These are phyloP conservation scores for Xylota segnis DNA, from an alignment of 2,888 invertebrate genomes.

Conservation along the genomic window DNA sequence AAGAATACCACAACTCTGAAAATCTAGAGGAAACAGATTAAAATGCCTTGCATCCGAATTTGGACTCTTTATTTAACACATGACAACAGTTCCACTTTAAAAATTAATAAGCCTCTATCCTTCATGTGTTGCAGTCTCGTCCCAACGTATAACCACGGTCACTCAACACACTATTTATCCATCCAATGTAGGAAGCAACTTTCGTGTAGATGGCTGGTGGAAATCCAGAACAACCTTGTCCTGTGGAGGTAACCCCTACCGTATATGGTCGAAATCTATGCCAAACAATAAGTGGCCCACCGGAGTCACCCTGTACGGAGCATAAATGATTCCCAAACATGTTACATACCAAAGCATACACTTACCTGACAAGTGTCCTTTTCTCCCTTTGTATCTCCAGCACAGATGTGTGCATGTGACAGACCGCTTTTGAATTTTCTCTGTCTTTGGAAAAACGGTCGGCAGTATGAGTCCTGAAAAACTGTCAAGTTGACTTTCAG, in stretches of 20 bases:
- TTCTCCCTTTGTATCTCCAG: conserved; percentile 77
- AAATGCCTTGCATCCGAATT: too few relatives aligned
- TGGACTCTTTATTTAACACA: too few relatives aligned
- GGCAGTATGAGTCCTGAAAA: not conserved
- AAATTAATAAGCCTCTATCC: too few relatives aligned
- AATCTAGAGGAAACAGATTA: too few relatives aligned
- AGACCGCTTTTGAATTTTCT: conserved; percentile 73
- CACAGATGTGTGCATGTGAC: conserved; percentile 79
- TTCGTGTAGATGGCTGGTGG: conserved; percentile 69
- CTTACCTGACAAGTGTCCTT: conserved; percentile 77
- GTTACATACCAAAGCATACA: too few relatives aligned
- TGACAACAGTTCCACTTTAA: too few relatives aligned
- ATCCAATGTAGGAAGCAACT: conserved; percentile 10
- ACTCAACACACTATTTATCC: not conserved
- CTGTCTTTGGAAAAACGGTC: conserved; percentile 18
- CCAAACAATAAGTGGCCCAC: conserved; percentile 74
- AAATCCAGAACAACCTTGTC: conserved; percentile 62
- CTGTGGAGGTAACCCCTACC: conserved; percentile 77
- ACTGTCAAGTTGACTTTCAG: conserved; percentile 31
- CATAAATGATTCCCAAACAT: not conserved
- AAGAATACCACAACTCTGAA: too few relatives aligned
- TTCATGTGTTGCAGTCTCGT: not conserved
- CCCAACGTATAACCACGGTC: not conserved
- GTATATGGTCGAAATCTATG: conserved; percentile 30
- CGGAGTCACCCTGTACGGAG: conserved; percentile 78